Percentiles rank a stretch among this genome's conserved stretches.
Conservation (phyloP, 2,888 invertebrate genomes). For the Ypsolopha scabrella region DNA sequence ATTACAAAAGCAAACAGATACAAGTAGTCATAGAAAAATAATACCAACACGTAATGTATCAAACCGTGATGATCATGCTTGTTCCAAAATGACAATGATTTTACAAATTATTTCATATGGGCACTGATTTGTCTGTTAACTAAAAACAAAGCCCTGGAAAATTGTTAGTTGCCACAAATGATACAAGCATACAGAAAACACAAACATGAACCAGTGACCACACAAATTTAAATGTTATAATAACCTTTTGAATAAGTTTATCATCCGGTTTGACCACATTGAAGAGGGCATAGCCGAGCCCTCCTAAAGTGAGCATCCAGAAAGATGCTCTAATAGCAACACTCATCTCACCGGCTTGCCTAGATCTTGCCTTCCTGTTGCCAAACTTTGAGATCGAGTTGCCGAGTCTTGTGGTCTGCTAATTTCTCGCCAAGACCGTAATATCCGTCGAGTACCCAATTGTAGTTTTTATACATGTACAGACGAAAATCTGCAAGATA, state of each 20-base stretch:
- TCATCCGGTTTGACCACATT: conserved; percentile 65
- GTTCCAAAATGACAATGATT: background rate
- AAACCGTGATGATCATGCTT: conserved; percentile 32
- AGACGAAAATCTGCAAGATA: conserved; percentile 75
- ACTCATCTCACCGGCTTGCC: conserved; percentile 51
- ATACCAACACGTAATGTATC: conserved; percentile 24
- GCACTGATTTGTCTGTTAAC: background rate
- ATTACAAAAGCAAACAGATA: conserved; percentile 11
- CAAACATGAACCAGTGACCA: conserved; percentile 2
- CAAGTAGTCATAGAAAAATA: conserved; percentile 1
- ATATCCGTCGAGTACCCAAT: conserved; percentile 75
- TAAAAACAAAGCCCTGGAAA: too few relatives aligned
- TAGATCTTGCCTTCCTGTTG: conserved; percentile 60
- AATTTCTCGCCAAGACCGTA: conserved; percentile 77
- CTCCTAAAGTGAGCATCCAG: conserved; percentile 72
- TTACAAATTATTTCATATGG: background rate
- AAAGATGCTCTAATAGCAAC: conserved; percentile 61
- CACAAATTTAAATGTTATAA: conserved; percentile 18
- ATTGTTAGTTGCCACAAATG: background rate
- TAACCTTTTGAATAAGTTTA: conserved; percentile 67
- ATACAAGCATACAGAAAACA: background rate
- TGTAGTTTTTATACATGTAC: conserved; percentile 75
- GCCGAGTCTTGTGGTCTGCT: conserved; percentile 61
- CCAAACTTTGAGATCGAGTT: conserved; percentile 71
- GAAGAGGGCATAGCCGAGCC: conserved; percentile 72